phyloP scores from a whole-genome alignment of 1,140 invertebrate species.

The Hormaphis cornu region DNA sequence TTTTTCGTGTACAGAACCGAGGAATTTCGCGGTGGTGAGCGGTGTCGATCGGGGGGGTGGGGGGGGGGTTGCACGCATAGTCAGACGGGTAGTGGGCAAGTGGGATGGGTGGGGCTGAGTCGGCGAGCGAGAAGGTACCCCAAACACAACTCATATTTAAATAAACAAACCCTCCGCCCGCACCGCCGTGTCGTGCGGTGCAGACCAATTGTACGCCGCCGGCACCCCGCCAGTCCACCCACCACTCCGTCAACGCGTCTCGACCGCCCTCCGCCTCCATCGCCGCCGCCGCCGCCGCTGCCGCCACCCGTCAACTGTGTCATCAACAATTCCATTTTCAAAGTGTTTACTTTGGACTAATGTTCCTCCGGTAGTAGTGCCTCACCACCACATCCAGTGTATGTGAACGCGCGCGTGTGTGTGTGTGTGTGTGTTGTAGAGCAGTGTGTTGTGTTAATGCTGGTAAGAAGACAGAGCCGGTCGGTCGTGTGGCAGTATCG shows the following conservation, averaged over 20 bases:
- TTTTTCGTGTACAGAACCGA: slow-evolving; percentile 28
- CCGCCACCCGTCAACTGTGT: slow-evolving; percentile 14
- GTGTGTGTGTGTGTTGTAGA: not conserved
- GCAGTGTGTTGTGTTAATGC: slow-evolving; percentile 15
- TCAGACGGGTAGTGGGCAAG: not conserved
- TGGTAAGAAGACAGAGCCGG: slow-evolving; percentile 26
- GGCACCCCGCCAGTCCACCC: not conserved
- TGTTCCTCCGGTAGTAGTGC: slow-evolving; percentile 26
- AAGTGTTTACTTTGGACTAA: slow-evolving; percentile 33
- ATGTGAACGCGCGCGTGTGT: not conserved
- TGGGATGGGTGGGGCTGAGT: not conserved
- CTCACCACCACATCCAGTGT: not conserved
- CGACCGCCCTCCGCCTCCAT: not conserved
- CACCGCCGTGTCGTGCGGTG: not conserved
- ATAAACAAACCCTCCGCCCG: slow-evolving; percentile 25
- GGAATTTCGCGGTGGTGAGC: slow-evolving; percentile 23
- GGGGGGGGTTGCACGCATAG: not conserved
- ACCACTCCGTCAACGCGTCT: not conserved
- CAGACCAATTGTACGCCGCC: slow-evolving; percentile 29
- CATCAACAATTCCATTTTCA: slow-evolving; percentile 32
- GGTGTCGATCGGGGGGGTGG: not conserved
- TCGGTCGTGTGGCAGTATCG: slow-evolving; percentile 19
- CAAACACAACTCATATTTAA: slow-evolving; percentile 30
- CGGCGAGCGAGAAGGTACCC: slow-evolving; percentile 17
- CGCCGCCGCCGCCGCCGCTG: not conserved